Percentiles rank a stretch among this genome's conserved stretches.
phyloP scores from a whole-genome alignment of 2,797 vertebrate genomes.

The Gobionotothen gibberifrons region DNA sequence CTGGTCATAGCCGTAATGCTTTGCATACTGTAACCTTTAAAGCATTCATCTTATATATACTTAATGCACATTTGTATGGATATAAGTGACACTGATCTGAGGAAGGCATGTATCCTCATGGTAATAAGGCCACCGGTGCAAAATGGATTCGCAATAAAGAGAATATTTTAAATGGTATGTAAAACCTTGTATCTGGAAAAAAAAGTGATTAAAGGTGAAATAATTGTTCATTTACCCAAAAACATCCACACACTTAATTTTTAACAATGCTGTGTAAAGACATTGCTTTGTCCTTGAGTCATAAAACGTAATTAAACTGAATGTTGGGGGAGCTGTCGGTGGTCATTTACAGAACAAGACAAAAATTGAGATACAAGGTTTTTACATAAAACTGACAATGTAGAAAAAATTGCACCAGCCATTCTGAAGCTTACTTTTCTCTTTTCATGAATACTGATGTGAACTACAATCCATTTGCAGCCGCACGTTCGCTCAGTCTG shows the following conservation, averaged over 20 bases:
- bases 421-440: constrained; percentile 73
- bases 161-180: constrained; percentile 5
- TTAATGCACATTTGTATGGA: constrained; percentile 35
- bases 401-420: constrained; percentile 57
- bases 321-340: constrained; percentile 28
- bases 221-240: constrained; percentile 11
- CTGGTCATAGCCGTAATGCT: constrained; percentile 32
- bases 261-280: constrained; percentile 35
- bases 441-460: constrained; percentile 83
- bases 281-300: constrained; percentile 26
- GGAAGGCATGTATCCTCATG: constrained; percentile 16
- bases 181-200: constrained; percentile 17
- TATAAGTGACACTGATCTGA: constrained; percentile 34
- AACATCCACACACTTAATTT: constrained; percentile 14
- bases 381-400: constrained; percentile 63
- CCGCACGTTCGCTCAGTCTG: constrained; percentile 78
- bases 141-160: constrained; percentile 14
- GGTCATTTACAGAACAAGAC: constrained; percentile 49
- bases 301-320: constrained; percentile 46
- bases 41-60: constrained; percentile 30
- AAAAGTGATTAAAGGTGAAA: not conserved
- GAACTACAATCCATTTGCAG: constrained; percentile 82
- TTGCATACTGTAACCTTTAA: constrained; percentile 47
- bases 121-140: constrained; percentile 19
- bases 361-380: constrained; percentile 61